These are phyloP conservation scores for Sorex fumeus DNA, from an alignment of 2,113 vertebrate genomes.

Conservation along the genomic window DNA sequence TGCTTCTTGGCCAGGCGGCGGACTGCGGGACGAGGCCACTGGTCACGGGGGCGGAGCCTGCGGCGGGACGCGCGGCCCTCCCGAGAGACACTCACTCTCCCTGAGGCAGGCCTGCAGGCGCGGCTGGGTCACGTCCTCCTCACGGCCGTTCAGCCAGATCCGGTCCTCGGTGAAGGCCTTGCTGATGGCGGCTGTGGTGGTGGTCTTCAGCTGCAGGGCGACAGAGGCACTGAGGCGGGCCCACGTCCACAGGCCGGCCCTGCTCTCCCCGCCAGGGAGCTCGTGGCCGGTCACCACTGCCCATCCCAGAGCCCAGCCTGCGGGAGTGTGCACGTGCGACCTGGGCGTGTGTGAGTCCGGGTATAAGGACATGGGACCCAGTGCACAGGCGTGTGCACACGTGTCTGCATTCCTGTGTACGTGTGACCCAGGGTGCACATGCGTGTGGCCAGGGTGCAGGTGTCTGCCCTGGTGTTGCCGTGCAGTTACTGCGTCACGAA, in stretches of 20 bases:
- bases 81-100: constrained; percentile 66
- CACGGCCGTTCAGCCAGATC: constrained; percentile 96
- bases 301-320: too few species aligned
- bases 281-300: too few species aligned
- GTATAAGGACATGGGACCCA: too few species aligned
- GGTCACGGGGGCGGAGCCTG: not conserved
- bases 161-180: constrained; percentile 93
- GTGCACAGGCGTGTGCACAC: too few species aligned
- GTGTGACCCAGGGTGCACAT: too few species aligned
- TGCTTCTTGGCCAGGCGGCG: constrained; percentile 93
- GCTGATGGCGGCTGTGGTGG: constrained; percentile 93
- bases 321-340: too few species aligned
- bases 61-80: too few species aligned
- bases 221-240: not conserved
- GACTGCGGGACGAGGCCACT: constrained; percentile 86
- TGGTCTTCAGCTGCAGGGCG: constrained; percentile 93
- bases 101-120: constrained; percentile 93
- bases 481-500: too few species aligned
- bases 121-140: constrained; percentile 91
- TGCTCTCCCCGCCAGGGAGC: accelerated
- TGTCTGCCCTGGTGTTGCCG: too few species aligned
- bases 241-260: not conserved
- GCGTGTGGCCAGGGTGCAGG: too few species aligned
- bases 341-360: too few species aligned
- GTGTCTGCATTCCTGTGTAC: too few species aligned